Percentiles rank a stretch among this genome's conserved stretches.
Conservation (phyloP, 2,797 vertebrate genomes). For the Galago senegalensis region DNA sequence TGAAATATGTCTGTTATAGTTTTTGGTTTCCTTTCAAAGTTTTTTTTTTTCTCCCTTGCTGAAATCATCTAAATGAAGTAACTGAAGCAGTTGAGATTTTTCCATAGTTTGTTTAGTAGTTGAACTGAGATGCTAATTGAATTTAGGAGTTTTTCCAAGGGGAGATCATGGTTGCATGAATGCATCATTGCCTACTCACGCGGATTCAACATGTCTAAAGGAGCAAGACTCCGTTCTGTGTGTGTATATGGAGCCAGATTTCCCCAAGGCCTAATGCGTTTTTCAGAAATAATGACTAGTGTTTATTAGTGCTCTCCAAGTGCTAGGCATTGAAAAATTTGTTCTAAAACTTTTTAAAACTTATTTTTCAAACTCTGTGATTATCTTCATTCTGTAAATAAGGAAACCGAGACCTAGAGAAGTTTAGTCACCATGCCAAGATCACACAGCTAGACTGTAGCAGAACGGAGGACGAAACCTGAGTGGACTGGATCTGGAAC, state of each 20-base stretch:
- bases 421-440: neutral
- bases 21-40: slow-evolving; percentile 69
- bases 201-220: neutral
- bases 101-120: slow-evolving; percentile 64
- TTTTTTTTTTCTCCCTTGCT: neutral
- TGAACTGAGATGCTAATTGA: slow-evolving; percentile 61
- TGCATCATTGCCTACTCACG: neutral
- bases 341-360: slow-evolving; percentile 24
- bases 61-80: slow-evolving; percentile 64
- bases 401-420: neutral
- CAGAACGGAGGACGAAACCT: neutral
- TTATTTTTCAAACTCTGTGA: neutral
- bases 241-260: neutral
- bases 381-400: neutral
- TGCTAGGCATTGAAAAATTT: neutral
- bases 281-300: slow-evolving; percentile 23
- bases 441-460: neutral
- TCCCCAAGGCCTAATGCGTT: neutral
- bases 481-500: neutral
- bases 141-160: slow-evolving; percentile 67
- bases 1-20: neutral
- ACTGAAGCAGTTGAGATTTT: slow-evolving; percentile 33
- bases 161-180: neutral
- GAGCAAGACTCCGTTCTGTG: neutral
- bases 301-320: neutral